phyloP scores from a whole-genome alignment of 2,113 vertebrate species.

The Procavia capensis region DNA sequence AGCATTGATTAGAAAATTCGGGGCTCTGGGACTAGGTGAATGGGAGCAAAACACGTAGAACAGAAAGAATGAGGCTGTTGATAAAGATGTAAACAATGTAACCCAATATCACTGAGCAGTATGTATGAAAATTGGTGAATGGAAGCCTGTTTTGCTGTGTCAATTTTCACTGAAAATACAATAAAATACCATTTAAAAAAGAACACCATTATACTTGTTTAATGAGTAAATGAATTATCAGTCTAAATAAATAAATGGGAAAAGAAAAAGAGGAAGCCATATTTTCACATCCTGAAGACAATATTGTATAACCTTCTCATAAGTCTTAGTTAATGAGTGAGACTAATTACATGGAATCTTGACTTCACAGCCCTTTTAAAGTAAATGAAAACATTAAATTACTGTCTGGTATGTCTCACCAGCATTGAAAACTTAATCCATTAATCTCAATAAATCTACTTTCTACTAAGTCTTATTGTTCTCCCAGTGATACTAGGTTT shows the following conservation, averaged over 20 bases:
- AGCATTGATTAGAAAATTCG: too few species aligned
- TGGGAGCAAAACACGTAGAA: neutral
- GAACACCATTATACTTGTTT: too few species aligned
- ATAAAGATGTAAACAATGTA: neutral
- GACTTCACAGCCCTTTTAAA: slow-evolving; percentile 20
- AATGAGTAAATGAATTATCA: too few species aligned
- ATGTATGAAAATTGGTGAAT: neutral
- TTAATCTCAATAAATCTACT: neutral
- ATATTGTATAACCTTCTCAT: neutral
- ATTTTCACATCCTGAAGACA: neutral
- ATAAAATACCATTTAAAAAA: neutral
- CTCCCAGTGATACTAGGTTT: neutral
- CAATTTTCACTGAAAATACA: neutral
- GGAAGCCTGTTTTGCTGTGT: neutral
- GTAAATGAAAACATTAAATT: neutral
- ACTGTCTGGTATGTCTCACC: neutral
- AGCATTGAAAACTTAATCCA: neutral
- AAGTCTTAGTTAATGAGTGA: neutral
- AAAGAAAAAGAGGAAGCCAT: neutral
- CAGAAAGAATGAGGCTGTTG: neutral
- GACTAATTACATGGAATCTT: neutral
- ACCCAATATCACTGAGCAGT: neutral
- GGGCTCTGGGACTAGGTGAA: neutral
- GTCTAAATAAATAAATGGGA: neutral
- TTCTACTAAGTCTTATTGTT: slow-evolving; percentile 20